These are phyloP conservation scores for Mythimna loreyi DNA, from an alignment of 2,888 invertebrate genomes.

Conservation along the genomic window DNA sequence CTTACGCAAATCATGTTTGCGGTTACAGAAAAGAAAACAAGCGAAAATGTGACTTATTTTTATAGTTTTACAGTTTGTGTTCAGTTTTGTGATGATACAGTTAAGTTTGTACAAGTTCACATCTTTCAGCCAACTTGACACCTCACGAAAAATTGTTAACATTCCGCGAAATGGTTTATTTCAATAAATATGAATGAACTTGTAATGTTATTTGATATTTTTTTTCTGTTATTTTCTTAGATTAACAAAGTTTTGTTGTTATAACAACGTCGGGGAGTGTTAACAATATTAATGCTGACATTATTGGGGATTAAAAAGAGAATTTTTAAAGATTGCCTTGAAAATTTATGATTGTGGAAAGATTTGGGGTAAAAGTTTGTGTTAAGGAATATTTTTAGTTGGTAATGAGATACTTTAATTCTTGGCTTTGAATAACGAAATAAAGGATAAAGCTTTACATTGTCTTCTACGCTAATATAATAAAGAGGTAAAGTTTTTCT, in stretches of 20 bases:
- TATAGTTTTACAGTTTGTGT: rapidly evolving
- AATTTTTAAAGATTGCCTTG: background rate
- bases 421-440: too few relatives aligned
- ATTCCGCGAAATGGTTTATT: slow-evolving; percentile 72
- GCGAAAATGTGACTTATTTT: slow-evolving; percentile 15
- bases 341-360: background rate
- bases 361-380: background rate
- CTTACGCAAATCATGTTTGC: slow-evolving; percentile 48
- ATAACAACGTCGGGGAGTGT: slow-evolving; percentile 58
- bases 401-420: too few relatives aligned
- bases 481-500: too few relatives aligned
- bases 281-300: slow-evolving; percentile 52
- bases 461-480: too few relatives aligned
- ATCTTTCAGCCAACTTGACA: slow-evolving; percentile 74
- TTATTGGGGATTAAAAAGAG: slow-evolving; percentile 29
- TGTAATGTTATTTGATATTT: slow-evolving; percentile 69
- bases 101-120: slow-evolving; percentile 48
- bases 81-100: background rate
- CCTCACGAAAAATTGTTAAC: slow-evolving; percentile 74
- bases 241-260: slow-evolving; percentile 81
- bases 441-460: too few relatives aligned
- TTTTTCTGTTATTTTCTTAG: slow-evolving; percentile 73
- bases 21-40: background rate
- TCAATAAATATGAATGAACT: slow-evolving; percentile 79
- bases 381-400: too few relatives aligned